phyloP scores from a whole-genome alignment of 1,140 invertebrate species.

The Ctenoplectra terminalis region DNA sequence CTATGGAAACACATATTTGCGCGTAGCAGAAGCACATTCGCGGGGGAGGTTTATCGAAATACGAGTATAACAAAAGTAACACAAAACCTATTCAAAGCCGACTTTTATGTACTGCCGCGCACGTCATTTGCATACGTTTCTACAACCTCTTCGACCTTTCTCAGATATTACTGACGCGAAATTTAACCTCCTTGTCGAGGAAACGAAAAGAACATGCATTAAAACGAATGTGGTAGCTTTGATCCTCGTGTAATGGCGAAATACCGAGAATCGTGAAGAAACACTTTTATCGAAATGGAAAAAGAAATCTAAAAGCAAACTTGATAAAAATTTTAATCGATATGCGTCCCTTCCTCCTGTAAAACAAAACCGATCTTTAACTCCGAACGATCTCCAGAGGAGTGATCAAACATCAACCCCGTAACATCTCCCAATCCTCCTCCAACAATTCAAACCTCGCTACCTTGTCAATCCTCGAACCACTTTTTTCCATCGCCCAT shows the following conservation, averaged over 20 bases:
- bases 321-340: too few relatives aligned
- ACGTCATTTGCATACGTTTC: conserved; percentile 43
- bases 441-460: neutral
- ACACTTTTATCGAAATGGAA: too few relatives aligned
- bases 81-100: conserved; percentile 29
- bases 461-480: neutral
- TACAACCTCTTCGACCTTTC: conserved; percentile 11
- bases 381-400: too few relatives aligned
- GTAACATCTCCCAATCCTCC: too few relatives aligned
- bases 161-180: neutral
- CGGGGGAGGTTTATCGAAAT: conserved; percentile 43
- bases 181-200: neutral
- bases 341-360: too few relatives aligned
- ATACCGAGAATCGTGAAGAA: neutral
- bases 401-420: too few relatives aligned
- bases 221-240: neutral
- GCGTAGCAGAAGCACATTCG: conserved; percentile 2
- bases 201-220: too few relatives aligned
- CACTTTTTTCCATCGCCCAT: neutral
- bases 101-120: conserved; percentile 25
- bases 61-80: conserved; percentile 45
- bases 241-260: neutral
- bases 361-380: too few relatives aligned
- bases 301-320: too few relatives aligned
- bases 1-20: conserved; percentile 35